A percentile compares a stretch with the other conserved stretches of the same genome.
These are phyloP conservation scores for Leptinotarsa juncta DNA, from an alignment of 2,888 invertebrate species.

Conservation along the genomic window DNA sequence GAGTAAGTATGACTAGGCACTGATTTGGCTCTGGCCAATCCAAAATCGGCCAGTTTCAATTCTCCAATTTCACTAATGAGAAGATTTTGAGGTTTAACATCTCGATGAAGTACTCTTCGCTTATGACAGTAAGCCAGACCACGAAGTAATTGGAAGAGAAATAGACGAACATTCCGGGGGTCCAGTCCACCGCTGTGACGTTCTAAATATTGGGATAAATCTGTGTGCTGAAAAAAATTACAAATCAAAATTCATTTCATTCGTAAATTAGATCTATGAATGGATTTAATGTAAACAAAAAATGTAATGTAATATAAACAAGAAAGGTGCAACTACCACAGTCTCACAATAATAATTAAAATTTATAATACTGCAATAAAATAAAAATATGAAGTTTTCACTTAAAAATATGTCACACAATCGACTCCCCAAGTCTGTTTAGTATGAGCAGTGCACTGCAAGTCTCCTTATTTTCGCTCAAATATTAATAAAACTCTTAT, in stretches of 20 bases:
- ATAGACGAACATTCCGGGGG: slow-evolving; percentile 93
- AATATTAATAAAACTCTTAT: too few relatives aligned
- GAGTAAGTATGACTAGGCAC: slow-evolving; percentile 99
- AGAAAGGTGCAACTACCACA: too few relatives aligned
- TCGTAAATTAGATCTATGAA: background rate
- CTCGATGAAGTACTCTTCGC: slow-evolving; percentile 93
- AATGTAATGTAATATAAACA: too few relatives aligned
- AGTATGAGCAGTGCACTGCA: too few relatives aligned
- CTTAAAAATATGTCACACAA: too few relatives aligned
- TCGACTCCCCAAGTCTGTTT: too few relatives aligned
- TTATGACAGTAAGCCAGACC: slow-evolving; percentile 97
- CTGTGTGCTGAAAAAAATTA: slow-evolving; percentile 83
- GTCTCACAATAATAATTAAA: too few relatives aligned
- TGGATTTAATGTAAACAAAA: too few relatives aligned
- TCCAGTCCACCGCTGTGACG: slow-evolving; percentile 94
- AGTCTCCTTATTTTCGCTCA: too few relatives aligned
- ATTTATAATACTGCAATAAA: too few relatives aligned
- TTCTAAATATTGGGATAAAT: slow-evolving; percentile 98
- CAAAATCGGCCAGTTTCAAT: slow-evolving; percentile 98
- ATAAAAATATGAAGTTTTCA: too few relatives aligned
- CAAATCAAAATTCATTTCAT: background rate
- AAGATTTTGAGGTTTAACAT: slow-evolving; percentile 98
- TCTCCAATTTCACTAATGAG: slow-evolving; percentile 97
- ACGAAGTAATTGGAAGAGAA: slow-evolving; percentile 96
- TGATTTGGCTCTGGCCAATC: slow-evolving; percentile 96